Conservation (phyloP, 2,113 vertebrate species). For the Phalacrocorax brasilianus region DNA sequence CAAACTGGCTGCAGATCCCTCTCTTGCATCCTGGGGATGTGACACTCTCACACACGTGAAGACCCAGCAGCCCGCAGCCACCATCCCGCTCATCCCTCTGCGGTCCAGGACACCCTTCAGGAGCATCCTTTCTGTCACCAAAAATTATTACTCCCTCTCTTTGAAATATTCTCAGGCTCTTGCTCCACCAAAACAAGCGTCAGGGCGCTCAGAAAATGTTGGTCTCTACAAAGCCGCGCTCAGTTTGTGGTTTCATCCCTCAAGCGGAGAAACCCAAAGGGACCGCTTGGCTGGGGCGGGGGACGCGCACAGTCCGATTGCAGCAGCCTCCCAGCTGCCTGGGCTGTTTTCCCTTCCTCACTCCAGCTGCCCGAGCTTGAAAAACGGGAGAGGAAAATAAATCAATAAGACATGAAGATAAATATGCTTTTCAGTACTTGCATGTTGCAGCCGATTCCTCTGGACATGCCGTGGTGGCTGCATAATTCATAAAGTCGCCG, state of each 20-base stretch:
- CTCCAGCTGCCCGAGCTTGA: not conserved
- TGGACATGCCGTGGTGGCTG: not conserved
- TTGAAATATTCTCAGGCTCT: not conserved
- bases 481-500: slow-evolving; percentile 43
- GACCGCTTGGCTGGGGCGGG: not conserved
- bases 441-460: not conserved
- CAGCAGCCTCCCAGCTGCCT: not conserved
- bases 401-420: slow-evolving; percentile 49
- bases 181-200: not conserved
- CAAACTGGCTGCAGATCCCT: rapidly evolving
- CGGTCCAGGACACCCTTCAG: not conserved
- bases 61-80: not conserved
- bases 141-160: not conserved
- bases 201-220: not conserved
- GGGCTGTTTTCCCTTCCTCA: not conserved
- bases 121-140: not conserved
- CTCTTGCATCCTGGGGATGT: not conserved
- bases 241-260: not conserved
- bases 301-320: too few species aligned
- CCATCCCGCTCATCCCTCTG: not conserved
- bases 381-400: slow-evolving; percentile 20
- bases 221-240: not conserved
- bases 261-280: not conserved
- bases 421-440: not conserved
- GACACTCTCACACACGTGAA: rapidly evolving